Conservation (phyloP, 2,113 vertebrate species). For the Platysteira castanea region DNA sequence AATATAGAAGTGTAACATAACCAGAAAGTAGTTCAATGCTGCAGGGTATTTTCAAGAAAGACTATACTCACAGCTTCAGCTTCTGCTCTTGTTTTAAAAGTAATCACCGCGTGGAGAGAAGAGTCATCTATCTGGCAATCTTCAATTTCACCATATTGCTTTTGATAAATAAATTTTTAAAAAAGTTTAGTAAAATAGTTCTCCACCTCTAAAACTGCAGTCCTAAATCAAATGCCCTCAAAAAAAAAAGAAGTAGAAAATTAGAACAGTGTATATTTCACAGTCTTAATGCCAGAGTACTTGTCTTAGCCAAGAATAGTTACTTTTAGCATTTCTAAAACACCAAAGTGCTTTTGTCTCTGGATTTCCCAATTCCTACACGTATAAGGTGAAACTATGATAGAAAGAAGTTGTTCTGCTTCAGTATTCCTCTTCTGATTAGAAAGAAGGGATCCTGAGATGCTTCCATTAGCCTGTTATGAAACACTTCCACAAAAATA, state of each 20-base stretch:
- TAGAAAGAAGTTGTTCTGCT: neutral
- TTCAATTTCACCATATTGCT: constrained; percentile 99
- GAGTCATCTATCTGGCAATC: constrained; percentile 91
- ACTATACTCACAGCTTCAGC: constrained; percentile 87
- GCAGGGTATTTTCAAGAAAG: neutral
- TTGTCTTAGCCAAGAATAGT: neutral
- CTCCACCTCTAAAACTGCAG: neutral
- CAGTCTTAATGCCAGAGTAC: neutral
- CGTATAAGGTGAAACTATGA: neutral
- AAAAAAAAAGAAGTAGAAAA: neutral
- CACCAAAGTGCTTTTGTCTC: accelerated
- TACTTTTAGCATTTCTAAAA: neutral
- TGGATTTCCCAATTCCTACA: neutral
- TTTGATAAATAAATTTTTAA: constrained; percentile 57
- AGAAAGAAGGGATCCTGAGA: neutral
- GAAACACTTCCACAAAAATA: neutral
- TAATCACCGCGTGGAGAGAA: constrained; percentile 85
- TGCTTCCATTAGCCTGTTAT: neutral
- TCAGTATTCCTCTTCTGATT: neutral
- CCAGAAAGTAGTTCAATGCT: neutral
- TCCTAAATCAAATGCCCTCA: neutral
- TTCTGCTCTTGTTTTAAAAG: constrained; percentile 89
- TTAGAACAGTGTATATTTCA: neutral
- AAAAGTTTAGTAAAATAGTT: constrained; percentile 19
- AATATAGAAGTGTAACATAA: neutral